Conservation (phyloP, 2,797 vertebrate genomes). For the Ispidina picta region DNA sequence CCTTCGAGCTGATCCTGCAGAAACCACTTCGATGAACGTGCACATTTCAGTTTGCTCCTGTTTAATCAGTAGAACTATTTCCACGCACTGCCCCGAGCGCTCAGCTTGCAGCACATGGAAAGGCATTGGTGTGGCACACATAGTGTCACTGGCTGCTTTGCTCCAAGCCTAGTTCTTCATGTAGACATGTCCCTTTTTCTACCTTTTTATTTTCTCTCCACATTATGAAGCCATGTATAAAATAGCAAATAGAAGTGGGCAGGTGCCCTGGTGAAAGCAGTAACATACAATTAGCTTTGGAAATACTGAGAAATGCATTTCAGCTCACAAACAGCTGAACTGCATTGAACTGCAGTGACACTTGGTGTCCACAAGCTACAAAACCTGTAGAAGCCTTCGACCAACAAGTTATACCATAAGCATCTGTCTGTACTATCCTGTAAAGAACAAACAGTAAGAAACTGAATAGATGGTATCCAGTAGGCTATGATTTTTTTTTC, state of each 20-base stretch:
- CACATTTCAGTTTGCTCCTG: not conserved
- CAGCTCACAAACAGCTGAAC: not conserved
- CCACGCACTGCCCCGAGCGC: not conserved
- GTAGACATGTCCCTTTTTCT: fast-evolving
- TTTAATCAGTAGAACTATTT: not conserved
- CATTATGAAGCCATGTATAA: not conserved
- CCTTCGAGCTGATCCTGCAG: not conserved
- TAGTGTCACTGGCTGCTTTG: not conserved
- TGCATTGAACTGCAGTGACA: not conserved
- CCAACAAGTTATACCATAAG: not conserved
- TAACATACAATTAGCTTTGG: not conserved
- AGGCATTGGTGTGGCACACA: not conserved
- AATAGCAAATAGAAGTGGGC: not conserved
- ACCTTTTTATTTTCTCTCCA: not conserved
- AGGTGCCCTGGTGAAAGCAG: not conserved
- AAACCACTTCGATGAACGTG: not conserved
- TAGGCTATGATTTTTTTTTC: not conserved
- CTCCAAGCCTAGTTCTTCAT: not conserved
- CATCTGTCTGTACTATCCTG: not conserved
- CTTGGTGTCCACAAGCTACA: not conserved
- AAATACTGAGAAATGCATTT: not conserved
- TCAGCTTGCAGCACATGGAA: not conserved
- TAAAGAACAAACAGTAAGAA: not conserved
- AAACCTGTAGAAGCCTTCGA: not conserved
- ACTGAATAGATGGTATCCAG: not conserved